phyloP scores from a whole-genome alignment of 2,113 vertebrate genomes.

The Ptyas mucosa region DNA sequence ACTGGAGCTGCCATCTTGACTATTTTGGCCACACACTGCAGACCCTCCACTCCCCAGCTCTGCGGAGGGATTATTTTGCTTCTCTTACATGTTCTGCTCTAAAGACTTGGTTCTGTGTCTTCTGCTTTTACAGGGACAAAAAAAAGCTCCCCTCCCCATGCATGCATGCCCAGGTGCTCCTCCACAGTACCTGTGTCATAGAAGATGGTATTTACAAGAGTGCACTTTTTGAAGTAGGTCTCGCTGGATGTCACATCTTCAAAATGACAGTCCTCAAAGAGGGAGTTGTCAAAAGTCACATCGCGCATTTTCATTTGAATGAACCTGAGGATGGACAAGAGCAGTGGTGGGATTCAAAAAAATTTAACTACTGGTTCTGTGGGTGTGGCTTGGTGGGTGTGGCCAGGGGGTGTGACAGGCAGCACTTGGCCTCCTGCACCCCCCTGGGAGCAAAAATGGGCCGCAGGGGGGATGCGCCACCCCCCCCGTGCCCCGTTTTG shows the following conservation, averaged over 20 bases:
- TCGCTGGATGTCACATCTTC: constrained; percentile 88
- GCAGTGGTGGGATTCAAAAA: no score
- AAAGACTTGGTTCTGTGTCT: background rate
- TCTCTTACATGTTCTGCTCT: background rate
- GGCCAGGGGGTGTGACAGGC: no score
- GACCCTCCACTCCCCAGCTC: background rate
- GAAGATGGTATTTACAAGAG: constrained; percentile 85
- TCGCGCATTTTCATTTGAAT: constrained; percentile 89
- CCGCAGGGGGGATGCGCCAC: no score
- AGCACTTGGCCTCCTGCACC: no score
- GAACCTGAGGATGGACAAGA: constrained; percentile 74
- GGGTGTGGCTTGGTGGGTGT: no score
- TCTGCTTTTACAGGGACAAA: background rate
- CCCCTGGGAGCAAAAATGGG: no score
- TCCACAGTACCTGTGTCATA: constrained; percentile 84
- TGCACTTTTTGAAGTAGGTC: constrained; percentile 95
- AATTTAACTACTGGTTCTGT: no score
- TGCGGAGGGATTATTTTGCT: background rate
- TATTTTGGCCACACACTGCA: background rate
- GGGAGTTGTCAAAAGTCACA: constrained; percentile 87
- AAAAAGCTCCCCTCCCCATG: no score
- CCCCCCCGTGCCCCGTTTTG: no score
- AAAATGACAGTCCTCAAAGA: constrained; percentile 94
- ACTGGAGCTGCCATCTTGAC: background rate
- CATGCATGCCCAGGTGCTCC: background rate